Conservation (phyloP, 1,140 invertebrate species). For the Bilobella aurantiaca region DNA sequence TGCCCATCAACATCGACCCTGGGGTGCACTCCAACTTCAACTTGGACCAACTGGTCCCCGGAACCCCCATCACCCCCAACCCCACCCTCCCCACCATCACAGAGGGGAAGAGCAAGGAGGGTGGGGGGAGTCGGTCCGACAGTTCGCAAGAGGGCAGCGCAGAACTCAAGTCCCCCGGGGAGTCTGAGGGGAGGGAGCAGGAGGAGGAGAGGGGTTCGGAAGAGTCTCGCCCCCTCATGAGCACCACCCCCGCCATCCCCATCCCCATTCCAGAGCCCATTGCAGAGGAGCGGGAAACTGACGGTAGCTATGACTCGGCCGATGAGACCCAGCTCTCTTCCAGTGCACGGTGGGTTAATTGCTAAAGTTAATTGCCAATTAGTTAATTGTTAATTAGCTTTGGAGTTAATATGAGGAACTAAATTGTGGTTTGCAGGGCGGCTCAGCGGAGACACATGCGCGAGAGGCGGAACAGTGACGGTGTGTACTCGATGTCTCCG, state of each 20-base stretch:
- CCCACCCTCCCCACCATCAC: conserved; percentile 73
- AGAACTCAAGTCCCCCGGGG: conserved; percentile 7
- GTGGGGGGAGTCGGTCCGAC: conserved; percentile 29
- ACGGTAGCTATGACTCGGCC: neutral
- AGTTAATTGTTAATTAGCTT: neutral
- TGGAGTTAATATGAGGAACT: no score
- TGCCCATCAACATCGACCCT: conserved; percentile 73
- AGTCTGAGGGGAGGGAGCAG: neutral
- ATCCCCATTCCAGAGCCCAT: conserved; percentile 25
- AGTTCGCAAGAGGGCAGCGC: neutral
- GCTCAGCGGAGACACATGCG: conserved; percentile 12
- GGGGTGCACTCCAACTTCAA: conserved; percentile 85
- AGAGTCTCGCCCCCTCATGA: conserved; percentile 5
- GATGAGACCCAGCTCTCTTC: conserved; percentile 12
- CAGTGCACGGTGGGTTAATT: conserved; percentile 10
- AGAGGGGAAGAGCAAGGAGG: conserved; percentile 46
- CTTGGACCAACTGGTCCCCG: conserved; percentile 53
- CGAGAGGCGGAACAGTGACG: conserved; percentile 29
- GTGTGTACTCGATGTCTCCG: conserved; percentile 17
- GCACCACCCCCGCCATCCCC: conserved; percentile 7
- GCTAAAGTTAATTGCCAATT: neutral
- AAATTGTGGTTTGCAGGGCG: neutral
- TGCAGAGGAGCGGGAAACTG: conserved; percentile 22
- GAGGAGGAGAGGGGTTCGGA: neutral
- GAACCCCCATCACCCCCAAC: conserved; percentile 56